Base-by-base conservation (phyloP, 1,140 invertebrate species). In the Ceratosolen solmsi region DNA sequence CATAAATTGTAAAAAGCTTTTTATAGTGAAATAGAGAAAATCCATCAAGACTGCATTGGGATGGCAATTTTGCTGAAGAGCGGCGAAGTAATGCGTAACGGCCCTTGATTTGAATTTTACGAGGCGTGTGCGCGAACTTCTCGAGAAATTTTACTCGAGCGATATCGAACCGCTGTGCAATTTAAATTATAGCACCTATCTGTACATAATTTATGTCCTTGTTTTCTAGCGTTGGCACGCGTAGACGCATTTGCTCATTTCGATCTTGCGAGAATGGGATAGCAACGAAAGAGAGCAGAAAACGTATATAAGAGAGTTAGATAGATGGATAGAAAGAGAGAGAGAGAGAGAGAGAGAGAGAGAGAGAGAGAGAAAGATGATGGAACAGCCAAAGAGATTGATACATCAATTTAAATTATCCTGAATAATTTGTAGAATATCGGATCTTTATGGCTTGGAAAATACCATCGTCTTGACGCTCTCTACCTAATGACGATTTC, bases 401-500 rank as follows among this genome's bases (percentile, higher is more conserved):
- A 89, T 89, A 88, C 86, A 88, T 89, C 89, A 90, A 91, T 91
- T 91, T 90, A 90, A 91, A 91, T 91, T 91, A 91, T 90, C 89
- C 87, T 90, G 90, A 90, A 91, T 90, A 90, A 90, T 91, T 90
- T 86, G 86, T 84, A 87, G 85, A 90, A 90, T 91, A 90, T 90
- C 89, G 88, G 88, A 87, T 90, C 85, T 90, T 91, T 90, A 91
- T 91, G 90, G 87, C 87, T 89, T 81, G 89, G 89, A 91, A 90
- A 90, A 90, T 90, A 84, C 86, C 86, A 80, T 83, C 85, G 81
- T 86, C 85, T 85, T 86, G 58, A 83, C 83, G 75, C 82, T 79
- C 30, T 58, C 56, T 25, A 8, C 15, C 73, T 71, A 77, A 82
- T 63, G 65, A 51, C 25, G 54, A 81, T 70, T 75, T 75, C n/a